These are phyloP conservation scores for Pelobates cultripes DNA, from an alignment of 2,797 vertebrate genomes.

Conservation along the genomic window DNA sequence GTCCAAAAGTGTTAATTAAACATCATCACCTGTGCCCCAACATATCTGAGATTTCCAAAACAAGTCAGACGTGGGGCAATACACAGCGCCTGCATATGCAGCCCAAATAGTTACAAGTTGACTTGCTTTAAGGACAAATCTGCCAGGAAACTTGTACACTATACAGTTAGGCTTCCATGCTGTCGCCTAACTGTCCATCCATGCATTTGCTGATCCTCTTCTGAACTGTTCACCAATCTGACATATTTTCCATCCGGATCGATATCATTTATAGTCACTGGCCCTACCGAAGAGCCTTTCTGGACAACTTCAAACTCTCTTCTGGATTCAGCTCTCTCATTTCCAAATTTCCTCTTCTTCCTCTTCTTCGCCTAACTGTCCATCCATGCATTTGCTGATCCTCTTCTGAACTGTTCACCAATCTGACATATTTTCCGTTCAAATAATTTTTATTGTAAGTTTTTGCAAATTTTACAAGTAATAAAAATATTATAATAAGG, in stretches of 20 bases:
- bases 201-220: constrained; percentile 73
- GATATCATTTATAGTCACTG: too few relatives aligned
- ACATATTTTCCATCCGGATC: constrained; percentile 78
- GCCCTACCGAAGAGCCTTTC: too few relatives aligned
- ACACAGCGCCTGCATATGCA: constrained; percentile 67
- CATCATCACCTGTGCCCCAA: constrained; percentile 71
- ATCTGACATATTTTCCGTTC: constrained; percentile 74
- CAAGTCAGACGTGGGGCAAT: constrained; percentile 69
- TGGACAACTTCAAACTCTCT: too few relatives aligned
- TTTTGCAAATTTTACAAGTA: too few relatives aligned
- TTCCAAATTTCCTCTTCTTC: too few relatives aligned
- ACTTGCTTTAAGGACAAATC: constrained; percentile 71
- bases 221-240: constrained; percentile 77
- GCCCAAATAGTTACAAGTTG: constrained; percentile 84
- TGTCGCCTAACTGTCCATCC: constrained; percentile 76
- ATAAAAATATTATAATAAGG: too few relatives aligned
- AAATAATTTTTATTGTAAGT: too few relatives aligned
- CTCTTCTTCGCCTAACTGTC: too few relatives aligned
- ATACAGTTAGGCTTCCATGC: constrained; percentile 65
- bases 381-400: constrained; percentile 79
- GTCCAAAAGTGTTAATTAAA: constrained; percentile 75
- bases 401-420: constrained; percentile 77
- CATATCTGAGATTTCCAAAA: constrained; percentile 75
- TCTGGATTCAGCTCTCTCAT: too few relatives aligned
- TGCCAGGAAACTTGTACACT: constrained; percentile 75